Base-by-base conservation (phyloP, 2,888 invertebrate species). In the Hetaerina titia region DNA sequence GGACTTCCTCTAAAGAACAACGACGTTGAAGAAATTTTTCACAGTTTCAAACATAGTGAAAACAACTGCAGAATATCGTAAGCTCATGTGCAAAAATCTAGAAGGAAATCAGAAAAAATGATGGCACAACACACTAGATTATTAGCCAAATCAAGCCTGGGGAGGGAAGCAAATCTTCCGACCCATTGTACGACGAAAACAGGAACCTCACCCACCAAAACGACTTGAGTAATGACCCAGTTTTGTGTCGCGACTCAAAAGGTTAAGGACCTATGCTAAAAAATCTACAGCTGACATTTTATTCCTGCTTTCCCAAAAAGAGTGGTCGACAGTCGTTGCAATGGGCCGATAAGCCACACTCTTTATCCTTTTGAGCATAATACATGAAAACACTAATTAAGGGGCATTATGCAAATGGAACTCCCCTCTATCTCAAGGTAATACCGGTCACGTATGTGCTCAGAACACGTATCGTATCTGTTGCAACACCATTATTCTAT, bases 141-240 rank as follows among this genome's bases (percentile, higher is more conserved):
- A 69, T 22, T 22, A 5, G 19, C 69, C 69, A 17, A 69, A 69
- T 69, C 22, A 69, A 2, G 69, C 22, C 19, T 5, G 25, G 25
- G 25, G 81, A 81, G 31, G 22, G 31, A 31, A 0, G 13, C 13
- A 4, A 81, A 31, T 15, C 81, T 15, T 81, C 81, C 13, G 69
- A n/a, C 19, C n/a, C 0, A 9, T 69, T n/a, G 69, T n/a, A 19
- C 81, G 81, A 15, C 19, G 15, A 81, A 81, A 15, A 31, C 22
- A 19, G 15, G 31, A 13, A 8, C 31, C 31, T 13, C 81, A 31
- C 11, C 31, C 81, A 81, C 81, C 31, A 31, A 11, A 25, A 31
- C 25, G 81, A 81, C 11, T 11, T 11, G 81, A 81, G 81, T 81
- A 81, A 81, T 81, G 81, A 81, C 81, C 81, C 81, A 81, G 31